Base-by-base conservation (phyloP, 2,888 invertebrate genomes). In the Dione juno region DNA sequence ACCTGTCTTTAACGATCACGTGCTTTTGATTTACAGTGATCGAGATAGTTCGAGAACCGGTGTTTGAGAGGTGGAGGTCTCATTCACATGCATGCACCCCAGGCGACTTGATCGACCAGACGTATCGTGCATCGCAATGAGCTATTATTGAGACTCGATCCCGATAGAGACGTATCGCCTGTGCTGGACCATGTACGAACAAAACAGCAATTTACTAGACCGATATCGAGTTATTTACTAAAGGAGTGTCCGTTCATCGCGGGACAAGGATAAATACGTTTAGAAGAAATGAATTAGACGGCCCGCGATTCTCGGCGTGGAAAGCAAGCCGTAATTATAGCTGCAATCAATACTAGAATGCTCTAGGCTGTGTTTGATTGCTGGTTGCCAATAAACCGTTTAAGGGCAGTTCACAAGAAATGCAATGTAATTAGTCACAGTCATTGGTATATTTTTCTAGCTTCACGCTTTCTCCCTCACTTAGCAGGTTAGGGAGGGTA, bases 41-140 rank as follows among this genome's bases (percentile, higher is more conserved):
- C 41, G 54, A 74, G 72, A 70, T 72, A 69, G 70, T 66, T 76
- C 77, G 79, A 81, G 77, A 79, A 78, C 76, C 69, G 53, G 69
- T 74, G 73, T 79, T 67, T 52, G 58, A 45, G 69, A 65, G 66
- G 63, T 81, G 75, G 75, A 73, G 65, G 67, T 76, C 80, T 81
- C 83, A 87, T 87, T 85, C 83, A 81, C 81, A 84, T 85, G 81
- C 81, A 84, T 78, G 80, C 83, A 84, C 88, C 88, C 80, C 79
- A 78, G 88, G 87, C 88, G 77, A 83, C 82, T 84, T 81, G 79
- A 77, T 71, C 71, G 72, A 72, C 75, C 80, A 82, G 83, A 85
- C 84, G 82, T 86, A 87, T 85, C 87, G 83, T 71, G 82, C 84
- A 87, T 87, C 84, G 83, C 82, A 84, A 85, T 82, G 82, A 83